These are phyloP conservation scores for Trisateles emortualis DNA, from an alignment of 2,888 invertebrate species.

Conservation along the genomic window DNA sequence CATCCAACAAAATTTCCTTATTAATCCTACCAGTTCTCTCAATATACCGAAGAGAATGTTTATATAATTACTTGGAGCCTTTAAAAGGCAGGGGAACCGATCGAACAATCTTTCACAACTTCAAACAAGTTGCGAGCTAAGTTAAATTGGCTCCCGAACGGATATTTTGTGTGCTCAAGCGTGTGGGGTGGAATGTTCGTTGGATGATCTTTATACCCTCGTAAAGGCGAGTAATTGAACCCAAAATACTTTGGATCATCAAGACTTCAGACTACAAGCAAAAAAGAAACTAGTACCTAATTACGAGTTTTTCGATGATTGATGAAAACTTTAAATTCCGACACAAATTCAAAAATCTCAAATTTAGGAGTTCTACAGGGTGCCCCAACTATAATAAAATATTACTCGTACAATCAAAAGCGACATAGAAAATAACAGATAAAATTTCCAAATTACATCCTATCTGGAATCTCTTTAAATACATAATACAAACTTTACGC, in stretches of 20 bases:
- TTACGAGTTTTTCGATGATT: too few relatives aligned
- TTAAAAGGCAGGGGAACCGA: constrained; percentile 55
- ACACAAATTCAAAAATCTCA: too few relatives aligned
- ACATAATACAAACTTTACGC: constrained; percentile 28
- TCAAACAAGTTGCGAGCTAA: constrained; percentile 59
- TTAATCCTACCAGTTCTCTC: constrained; percentile 45
- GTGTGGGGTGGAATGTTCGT: constrained; percentile 50
- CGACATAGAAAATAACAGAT: not conserved
- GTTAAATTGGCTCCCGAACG: constrained; percentile 65
- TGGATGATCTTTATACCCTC: constrained; percentile 52
- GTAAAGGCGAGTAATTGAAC: constrained; percentile 52
- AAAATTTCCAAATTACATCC: constrained; percentile 21
- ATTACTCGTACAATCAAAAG: not conserved
- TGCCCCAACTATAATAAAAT: not conserved
- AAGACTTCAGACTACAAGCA: constrained; percentile 31
- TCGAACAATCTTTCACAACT: constrained; percentile 58
- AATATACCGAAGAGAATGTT: constrained; percentile 48
- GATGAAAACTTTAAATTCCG: not conserved
- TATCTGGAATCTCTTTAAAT: constrained; percentile 33
- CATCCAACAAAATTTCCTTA: constrained; percentile 39
- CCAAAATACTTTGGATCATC: constrained; percentile 36
- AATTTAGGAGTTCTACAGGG: not conserved
- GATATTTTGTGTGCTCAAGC: constrained; percentile 59
- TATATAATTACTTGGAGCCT: constrained; percentile 62
- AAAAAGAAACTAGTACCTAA: constrained; percentile 9